A percentile compares a stretch with the other conserved stretches of the same genome.
phyloP scores from a whole-genome alignment of 2,113 vertebrate genomes.

The Pampusana beccarii region DNA sequence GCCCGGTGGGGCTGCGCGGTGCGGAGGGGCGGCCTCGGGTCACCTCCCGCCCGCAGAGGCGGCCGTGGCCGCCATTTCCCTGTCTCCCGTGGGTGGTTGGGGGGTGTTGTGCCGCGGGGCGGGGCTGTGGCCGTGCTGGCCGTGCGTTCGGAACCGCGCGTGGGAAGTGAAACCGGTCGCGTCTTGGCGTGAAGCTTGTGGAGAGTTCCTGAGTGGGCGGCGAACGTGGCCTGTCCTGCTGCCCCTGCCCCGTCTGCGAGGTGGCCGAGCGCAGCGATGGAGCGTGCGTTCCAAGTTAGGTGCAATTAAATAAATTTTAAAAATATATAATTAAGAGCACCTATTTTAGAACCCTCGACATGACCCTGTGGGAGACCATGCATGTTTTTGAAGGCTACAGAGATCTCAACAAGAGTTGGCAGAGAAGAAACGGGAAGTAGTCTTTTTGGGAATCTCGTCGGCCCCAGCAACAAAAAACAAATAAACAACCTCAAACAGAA shows the following conservation, averaged over 20 bases:
- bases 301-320: too few relatives aligned
- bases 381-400: neutral
- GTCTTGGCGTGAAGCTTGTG: rapidly evolving
- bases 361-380: too few relatives aligned
- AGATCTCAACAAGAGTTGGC: too few relatives aligned
- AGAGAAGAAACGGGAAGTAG: too few relatives aligned
- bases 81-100: too few relatives aligned
- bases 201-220: neutral
- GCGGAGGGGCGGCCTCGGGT: neutral
- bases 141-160: rapidly evolving
- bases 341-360: rapidly evolving
- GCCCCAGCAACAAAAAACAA: neutral
- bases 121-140: rapidly evolving
- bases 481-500: neutral
- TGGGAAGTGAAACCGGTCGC: neutral
- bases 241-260: rapidly evolving
- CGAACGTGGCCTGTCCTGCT: rapidly evolving
- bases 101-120: neutral
- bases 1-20: too few relatives aligned
- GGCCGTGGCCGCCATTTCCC: neutral
- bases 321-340: neutral
- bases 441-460: neutral
- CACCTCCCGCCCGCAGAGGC: too few relatives aligned
- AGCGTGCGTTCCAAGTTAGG: rapidly evolving
- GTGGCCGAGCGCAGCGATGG: rapidly evolving